A percentile compares a stretch with the other conserved stretches of the same genome.
Conservation (phyloP, 2,113 vertebrate species). For the Myodes glareolus region DNA sequence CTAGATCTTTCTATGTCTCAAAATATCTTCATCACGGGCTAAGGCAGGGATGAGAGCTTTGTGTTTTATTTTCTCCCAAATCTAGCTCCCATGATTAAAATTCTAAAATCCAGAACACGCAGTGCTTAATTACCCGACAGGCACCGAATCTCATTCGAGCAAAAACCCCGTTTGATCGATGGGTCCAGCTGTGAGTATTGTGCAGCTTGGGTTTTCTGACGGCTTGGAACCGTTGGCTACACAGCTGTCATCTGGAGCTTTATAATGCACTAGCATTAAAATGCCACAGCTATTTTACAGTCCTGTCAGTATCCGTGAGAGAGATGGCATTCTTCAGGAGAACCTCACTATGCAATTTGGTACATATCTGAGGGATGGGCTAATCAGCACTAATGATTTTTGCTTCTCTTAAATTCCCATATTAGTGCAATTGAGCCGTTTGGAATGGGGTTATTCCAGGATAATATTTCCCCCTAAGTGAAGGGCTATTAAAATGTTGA, state of each 20-base stretch:
- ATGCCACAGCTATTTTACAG: slow-evolving; percentile 64
- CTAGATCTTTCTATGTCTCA: background rate
- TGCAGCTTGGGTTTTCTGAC: slow-evolving; percentile 59
- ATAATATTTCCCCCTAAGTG: background rate
- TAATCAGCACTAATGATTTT: slow-evolving; percentile 60
- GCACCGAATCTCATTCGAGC: slow-evolving; percentile 49
- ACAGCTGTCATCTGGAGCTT: slow-evolving; percentile 78
- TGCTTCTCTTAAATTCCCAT: slow-evolving; percentile 59
- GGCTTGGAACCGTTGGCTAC: slow-evolving; percentile 49
- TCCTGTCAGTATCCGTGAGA: slow-evolving; percentile 3
- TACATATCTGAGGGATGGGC: slow-evolving; percentile 51
- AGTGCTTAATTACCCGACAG: slow-evolving; percentile 60
- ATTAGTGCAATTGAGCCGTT: slow-evolving; percentile 42
- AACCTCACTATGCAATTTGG: slow-evolving; percentile 28
- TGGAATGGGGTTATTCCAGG: slow-evolving; percentile 2
- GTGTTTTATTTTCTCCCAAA: slow-evolving; percentile 32
- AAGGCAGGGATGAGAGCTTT: background rate
- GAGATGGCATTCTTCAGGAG: slow-evolving; percentile 38
- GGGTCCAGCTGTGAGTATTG: slow-evolving; percentile 73
- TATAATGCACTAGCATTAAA: slow-evolving; percentile 66
- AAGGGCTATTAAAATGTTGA: background rate
- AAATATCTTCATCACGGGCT: background rate
- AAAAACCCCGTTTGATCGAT: slow-evolving; percentile 69
- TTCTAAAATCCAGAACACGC: slow-evolving; percentile 48
- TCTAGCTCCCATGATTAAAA: slow-evolving; percentile 55